Evolutionary conservation across 2,797 vertebrate genomes (phyloP).

Genomic region (Siniperca obscura): DNA sequence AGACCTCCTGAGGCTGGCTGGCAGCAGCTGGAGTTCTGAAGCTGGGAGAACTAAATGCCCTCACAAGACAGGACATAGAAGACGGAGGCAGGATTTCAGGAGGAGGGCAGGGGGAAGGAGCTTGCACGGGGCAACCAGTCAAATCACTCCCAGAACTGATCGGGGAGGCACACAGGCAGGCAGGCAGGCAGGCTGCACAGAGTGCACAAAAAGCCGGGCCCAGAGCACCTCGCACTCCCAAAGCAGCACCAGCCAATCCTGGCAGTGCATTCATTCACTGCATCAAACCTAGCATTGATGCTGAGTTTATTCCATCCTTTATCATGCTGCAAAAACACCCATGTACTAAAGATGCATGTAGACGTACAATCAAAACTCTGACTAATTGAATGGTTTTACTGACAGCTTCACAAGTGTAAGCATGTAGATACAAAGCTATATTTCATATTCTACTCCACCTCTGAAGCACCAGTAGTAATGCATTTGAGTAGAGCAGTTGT

Average conservation of each 20-base stretch:
- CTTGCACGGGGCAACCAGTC: slow-evolving; percentile 48
- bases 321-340: neutral
- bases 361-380: neutral
- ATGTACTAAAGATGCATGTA: neutral
- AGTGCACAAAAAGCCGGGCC: slow-evolving; percentile 13
- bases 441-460: neutral
- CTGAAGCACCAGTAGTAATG: neutral
- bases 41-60: slow-evolving; percentile 38
- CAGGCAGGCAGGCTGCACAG: slow-evolving; percentile 16
- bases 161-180: slow-evolving; percentile 16
- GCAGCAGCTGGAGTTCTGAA: slow-evolving; percentile 54
- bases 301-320: neutral
- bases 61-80: slow-evolving; percentile 53
- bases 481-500: neutral
- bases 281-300: neutral
- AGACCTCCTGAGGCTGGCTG: slow-evolving; percentile 47
- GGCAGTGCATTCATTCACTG: slow-evolving; percentile 7
- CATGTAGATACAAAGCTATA: neutral
- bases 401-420: no score
- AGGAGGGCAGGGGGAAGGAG: slow-evolving; percentile 62
- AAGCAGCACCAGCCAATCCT: slow-evolving; percentile 9
- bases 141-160: slow-evolving; percentile 68
- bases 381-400: fast-evolving
- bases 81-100: slow-evolving; percentile 59
- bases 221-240: neutral